phyloP scores from a whole-genome alignment of 1,140 invertebrate species.

The Lepidostoma basale region DNA sequence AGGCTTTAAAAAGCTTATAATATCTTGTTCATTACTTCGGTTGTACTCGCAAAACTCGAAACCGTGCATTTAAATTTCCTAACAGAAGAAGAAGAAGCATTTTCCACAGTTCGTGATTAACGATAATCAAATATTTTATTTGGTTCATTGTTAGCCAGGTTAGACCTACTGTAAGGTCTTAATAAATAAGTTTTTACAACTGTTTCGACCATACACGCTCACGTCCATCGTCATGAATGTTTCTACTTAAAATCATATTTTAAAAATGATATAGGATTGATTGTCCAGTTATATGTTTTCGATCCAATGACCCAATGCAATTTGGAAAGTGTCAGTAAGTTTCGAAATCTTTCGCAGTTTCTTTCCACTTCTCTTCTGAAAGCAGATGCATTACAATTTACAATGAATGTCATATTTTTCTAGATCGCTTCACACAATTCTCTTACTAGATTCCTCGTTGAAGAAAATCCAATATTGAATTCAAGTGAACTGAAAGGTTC shows the following conservation, averaged over 20 bases:
- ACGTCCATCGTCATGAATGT: conserved; percentile 49
- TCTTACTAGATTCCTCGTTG: background rate
- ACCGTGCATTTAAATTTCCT: conserved; percentile 28
- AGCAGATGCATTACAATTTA: background rate
- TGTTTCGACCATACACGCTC: conserved; percentile 52
- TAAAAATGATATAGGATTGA: conserved; percentile 50
- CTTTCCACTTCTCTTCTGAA: conserved; percentile 41
- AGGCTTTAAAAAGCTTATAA: conserved; percentile 1
- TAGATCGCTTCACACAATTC: conserved; percentile 4
- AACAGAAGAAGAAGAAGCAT: too few species aligned
- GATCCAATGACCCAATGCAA: conserved; percentile 52
- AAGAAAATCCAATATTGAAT: conserved; percentile 6
- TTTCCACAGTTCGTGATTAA: conserved; percentile 34
- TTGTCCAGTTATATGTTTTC: conserved; percentile 48
- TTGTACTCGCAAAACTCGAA: conserved; percentile 32
- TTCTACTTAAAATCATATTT: conserved; percentile 58
- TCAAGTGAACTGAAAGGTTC: background rate
- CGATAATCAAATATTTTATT: conserved; percentile 39
- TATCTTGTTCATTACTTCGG: conserved; percentile 46
- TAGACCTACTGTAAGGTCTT: conserved; percentile 37
- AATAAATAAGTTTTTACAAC: conserved; percentile 49
- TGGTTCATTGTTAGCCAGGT: conserved; percentile 8
- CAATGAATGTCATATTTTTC: conserved; percentile 6
- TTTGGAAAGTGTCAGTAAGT: conserved; percentile 50
- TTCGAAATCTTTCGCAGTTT: conserved; percentile 46